Evolutionary conservation across 2,888 invertebrate species (phyloP).

Genomic region (Tinea trinotella): DNA sequence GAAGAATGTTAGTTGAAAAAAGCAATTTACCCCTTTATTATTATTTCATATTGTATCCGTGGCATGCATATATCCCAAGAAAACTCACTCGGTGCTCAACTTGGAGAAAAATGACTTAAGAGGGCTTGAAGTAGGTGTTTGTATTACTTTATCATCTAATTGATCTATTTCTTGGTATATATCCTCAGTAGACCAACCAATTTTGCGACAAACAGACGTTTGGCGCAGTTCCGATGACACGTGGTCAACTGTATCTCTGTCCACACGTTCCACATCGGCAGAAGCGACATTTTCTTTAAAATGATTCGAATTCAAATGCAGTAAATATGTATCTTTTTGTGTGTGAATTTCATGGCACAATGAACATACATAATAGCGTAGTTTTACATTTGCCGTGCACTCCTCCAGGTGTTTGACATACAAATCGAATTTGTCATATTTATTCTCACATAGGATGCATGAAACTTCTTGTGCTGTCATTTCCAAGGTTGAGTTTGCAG

Average conservation of each 20-base stretch:
- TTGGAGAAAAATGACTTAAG: constrained; percentile 59
- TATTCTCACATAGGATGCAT: constrained; percentile 59
- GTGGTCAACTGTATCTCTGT: constrained; percentile 43
- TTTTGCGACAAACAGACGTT: constrained; percentile 48
- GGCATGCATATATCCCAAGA: constrained; percentile 3
- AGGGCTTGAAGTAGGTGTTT: constrained; percentile 56
- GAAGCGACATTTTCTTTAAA: constrained; percentile 35
- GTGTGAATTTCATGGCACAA: constrained; percentile 60
- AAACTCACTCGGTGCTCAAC: constrained; percentile 65
- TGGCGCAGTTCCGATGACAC: constrained; percentile 27
- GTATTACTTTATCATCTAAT: constrained; percentile 38
- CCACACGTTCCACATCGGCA: constrained; percentile 42
- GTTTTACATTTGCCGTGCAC: constrained; percentile 61
- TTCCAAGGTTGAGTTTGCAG: not conserved
- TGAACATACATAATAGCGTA: constrained; percentile 60
- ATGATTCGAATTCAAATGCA: constrained; percentile 50
- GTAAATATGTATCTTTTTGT: constrained; percentile 47
- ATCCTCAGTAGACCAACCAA: constrained; percentile 66
- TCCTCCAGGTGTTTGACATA: constrained; percentile 57
- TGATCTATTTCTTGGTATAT: constrained; percentile 65
- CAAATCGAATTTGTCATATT: constrained; percentile 49
- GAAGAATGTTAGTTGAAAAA: constrained; percentile 7
- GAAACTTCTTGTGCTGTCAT: constrained; percentile 33
- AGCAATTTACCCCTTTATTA: not conserved
- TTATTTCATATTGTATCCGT: not conserved